phyloP scores from a whole-genome alignment of 2,888 invertebrate genomes.

The Molorchus minor region DNA sequence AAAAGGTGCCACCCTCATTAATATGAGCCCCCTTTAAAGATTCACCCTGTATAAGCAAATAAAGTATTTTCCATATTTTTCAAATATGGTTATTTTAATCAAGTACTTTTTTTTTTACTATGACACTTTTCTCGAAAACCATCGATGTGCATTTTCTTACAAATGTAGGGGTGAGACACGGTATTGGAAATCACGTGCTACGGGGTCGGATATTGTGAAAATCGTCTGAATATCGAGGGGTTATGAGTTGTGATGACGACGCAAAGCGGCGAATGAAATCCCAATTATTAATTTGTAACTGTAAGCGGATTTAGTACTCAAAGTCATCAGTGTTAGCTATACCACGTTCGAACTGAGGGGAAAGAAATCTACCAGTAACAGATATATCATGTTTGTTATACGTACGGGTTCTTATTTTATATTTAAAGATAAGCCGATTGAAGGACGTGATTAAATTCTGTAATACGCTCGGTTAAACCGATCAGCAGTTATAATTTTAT shows the following conservation, averaged over 20 bases:
- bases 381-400: constrained; percentile 20
- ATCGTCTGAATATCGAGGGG: constrained; percentile 21
- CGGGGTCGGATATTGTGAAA: constrained; percentile 15
- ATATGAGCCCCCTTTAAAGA: too few species aligned
- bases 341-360: constrained; percentile 25
- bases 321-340: constrained; percentile 46
- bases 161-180: neutral
- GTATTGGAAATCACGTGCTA: constrained; percentile 8
- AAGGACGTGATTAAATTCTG: constrained; percentile 21
- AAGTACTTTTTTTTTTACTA: too few species aligned
- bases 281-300: constrained; percentile 53
- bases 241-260: constrained; percentile 46
- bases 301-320: constrained; percentile 50
- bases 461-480: constrained; percentile 1
- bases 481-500: too few species aligned
- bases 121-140: neutral
- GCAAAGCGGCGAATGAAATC: constrained; percentile 43
- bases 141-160: neutral
- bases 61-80: too few species aligned
- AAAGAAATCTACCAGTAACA: constrained; percentile 24
- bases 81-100: too few species aligned
- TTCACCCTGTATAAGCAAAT: too few species aligned
- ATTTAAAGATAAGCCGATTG: constrained; percentile 20
- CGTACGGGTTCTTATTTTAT: constrained; percentile 20
- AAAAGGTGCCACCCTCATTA: too few species aligned